Base-by-base conservation (phyloP, 2,797 vertebrate genomes). In the Megaceryle alcyon region DNA sequence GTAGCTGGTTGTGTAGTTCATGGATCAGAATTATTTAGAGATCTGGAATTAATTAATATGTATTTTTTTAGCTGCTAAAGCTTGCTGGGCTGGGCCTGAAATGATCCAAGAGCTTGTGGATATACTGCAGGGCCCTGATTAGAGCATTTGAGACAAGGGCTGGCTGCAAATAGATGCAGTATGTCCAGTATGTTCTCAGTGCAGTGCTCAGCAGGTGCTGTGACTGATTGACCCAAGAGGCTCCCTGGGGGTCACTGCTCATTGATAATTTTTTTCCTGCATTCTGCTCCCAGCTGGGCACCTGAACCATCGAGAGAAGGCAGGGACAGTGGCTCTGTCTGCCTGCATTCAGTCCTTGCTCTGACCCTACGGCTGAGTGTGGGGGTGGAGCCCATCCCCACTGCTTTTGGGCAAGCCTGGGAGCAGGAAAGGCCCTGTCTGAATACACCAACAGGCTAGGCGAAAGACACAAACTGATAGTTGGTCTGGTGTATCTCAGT, bases 251-350 rank as follows among this genome's bases (percentile, higher is more conserved):
- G 59, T 29, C 39, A 20, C 3, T 70, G 80, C 43, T 80, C 13
- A 2, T 43, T 68, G 72, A 75, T 39, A 7, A 37, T 26, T 66
- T 35, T 66, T 84, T 28, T 66, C 54, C 44, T 86, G 46, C 54
- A 21, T 18, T 75, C 21, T 79, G 37, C 37, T 92, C 39, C 57
- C 72, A 59, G 13, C 33, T 81, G 79, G 35, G 39, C n/a, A 21
- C 43, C 61, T 54, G 53, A 63, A 87, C 39, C 48, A 76, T 57
- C 0, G 3, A 20, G 31, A 29, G 33, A 29, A 44, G 43, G 19
- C 1, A 0, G 2, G n/a, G 51, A 46, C 16, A 53, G 41, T 28
- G 41, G 20, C 26, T 57, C n/a, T 63, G 0, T 0, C 17, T 78
- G 39, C 54, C 44, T 28, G n/a, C 2, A 1, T 39, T 21, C 14